Base-by-base conservation (phyloP, 2,888 invertebrate species). In the Dicyrtoma fusca region DNA sequence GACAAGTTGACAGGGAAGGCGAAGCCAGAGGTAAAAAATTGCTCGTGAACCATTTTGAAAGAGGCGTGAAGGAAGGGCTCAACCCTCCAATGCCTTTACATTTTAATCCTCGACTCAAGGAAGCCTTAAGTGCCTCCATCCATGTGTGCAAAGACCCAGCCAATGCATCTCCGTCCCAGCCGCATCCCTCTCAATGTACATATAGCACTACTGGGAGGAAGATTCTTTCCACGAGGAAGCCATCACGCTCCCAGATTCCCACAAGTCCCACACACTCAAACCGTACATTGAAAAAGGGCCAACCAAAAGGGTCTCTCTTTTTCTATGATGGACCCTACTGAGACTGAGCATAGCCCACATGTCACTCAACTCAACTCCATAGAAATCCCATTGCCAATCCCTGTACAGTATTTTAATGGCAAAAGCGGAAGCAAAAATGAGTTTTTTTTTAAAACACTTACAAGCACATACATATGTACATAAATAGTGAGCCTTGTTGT, bases 41-140 rank as follows among this genome's bases (percentile, higher is more conserved):
- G 57, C 42, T 25, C 8, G 63, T 68, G 72, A 71, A 70, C 74
- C 74, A 74, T 74, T 74, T 71, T 74, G 65, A 69, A 59, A 69
- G 44, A 57, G 69, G 69, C 64, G 69, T 64, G 71, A 64, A 71
- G 64, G 57, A 42, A 64, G 71, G 64, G 64, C 63, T 71, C 6
- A 4, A 62, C 64, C 70, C 59, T 70, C 62, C 62, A 70, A 70
- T 70, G 62, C 53, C 44, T 64, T 64, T 64, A 64, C 45, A 23
- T 47, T 25, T 1, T 45, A 47, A 47, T 64, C 42, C 13, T 64
- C 14, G 47, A 47, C 11, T 47, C n/a, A 47, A 26, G 19, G 64
- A 13, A 61, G 34, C 34, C 34, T 34, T 3, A 61, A 61, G 61
- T 25, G 61, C 34, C 42, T 34, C 19, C 23, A 14, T 55, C 55